Evolutionary conservation across 2,797 vertebrate species (phyloP), one percentile per base, ranked within the genome.

Genomic region (Bradypodion pumilum): DNA sequence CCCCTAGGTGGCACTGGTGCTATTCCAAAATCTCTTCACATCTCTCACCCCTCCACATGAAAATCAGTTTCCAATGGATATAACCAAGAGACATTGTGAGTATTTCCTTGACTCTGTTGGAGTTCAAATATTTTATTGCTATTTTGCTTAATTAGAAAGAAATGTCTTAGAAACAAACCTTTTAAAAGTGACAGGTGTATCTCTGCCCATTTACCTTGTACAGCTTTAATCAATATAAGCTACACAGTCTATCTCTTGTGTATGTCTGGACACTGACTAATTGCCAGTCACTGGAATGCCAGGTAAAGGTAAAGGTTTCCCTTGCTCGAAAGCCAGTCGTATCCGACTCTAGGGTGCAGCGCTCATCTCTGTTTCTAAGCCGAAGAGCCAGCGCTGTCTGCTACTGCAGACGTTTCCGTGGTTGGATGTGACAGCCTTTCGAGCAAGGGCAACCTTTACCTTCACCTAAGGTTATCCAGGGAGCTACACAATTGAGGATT

Each of bases 1-100:
- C 66, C 94, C 90, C 80, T 66, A 95, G 94, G 83, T 94, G 94
- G 92, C 94, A 92, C 56, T 93, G 85, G 88, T 92, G 82, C 86
- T 78, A 87, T 92, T 92, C 81, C 62, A 70, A 90, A 78, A 82
- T 84, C 7, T 19, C 56, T 73, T 84, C 7, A 12, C 9, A 59
- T 9, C n/a, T 27, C 2, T 42, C 40, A 7, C 8, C 25, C 8
- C 2, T 1, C 70, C 29, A 0, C 0, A 0, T 0, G 35, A 83
- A 29, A 86, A 52, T 8, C 0, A 16, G 74, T 7, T 78, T 44
- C 66, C 32, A 42, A 40, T 80, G 59, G 84, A 32, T 62, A 3
- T 69, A 69, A 23, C 66, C 42, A 72, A 37, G 15, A 32, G 83
- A 87, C 87, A 86, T 25, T 62, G 78, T 32, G 87, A 86, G 37